These are phyloP conservation scores for Cichladusa arquata DNA, from an alignment of 2,113 vertebrate species.

Conservation along the genomic window DNA sequence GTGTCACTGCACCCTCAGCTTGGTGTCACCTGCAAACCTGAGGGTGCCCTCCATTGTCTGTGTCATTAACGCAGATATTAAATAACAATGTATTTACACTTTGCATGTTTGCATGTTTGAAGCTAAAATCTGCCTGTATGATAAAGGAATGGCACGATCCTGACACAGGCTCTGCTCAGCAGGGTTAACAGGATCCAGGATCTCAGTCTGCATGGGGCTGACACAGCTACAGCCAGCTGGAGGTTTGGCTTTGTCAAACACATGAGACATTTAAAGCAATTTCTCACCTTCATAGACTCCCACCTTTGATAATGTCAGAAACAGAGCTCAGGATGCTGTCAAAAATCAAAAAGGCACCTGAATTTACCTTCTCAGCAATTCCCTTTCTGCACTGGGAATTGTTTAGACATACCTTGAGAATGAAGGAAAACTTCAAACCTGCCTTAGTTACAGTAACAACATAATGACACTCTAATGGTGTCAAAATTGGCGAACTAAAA, in stretches of 20 bases:
- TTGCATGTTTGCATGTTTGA: background rate
- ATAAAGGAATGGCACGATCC: background rate
- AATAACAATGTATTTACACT: background rate
- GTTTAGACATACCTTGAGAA: background rate
- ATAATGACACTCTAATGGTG: background rate
- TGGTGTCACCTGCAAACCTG: background rate
- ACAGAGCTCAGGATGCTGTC: background rate
- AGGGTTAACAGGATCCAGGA: background rate
- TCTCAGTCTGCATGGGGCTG: background rate
- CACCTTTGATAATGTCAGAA: background rate
- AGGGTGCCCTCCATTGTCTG: fast-evolving
- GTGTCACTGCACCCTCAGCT: background rate
- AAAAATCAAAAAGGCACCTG: background rate
- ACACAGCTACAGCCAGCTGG: background rate
- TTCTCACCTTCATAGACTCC: background rate
- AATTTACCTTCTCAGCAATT: background rate
- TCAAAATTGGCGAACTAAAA: background rate
- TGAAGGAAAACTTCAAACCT: background rate
- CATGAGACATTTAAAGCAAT: background rate
- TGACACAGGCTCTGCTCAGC: background rate
- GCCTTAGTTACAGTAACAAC: background rate
- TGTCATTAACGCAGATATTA: background rate
- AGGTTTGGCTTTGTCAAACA: background rate
- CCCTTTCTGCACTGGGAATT: background rate
- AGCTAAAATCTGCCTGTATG: background rate